Evolutionary conservation across 2,113 vertebrate genomes (phyloP), one percentile per base, ranked within the genome.

Genomic region (Gallinago paraguaiae): DNA sequence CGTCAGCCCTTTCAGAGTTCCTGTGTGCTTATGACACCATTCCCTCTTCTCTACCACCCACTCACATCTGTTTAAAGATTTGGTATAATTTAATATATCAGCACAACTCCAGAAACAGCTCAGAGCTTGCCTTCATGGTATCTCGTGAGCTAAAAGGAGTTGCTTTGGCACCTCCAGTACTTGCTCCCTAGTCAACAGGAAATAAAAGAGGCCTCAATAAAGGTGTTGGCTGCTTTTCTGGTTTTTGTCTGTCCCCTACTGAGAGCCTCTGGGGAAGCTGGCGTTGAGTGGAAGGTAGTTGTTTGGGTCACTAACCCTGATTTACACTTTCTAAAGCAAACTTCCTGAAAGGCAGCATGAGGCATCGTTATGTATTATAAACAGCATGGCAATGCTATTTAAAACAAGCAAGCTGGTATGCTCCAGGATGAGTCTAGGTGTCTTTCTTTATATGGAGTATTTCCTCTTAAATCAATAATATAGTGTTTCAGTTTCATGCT

Each of bases 31-130:
- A 41, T 85, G 79, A 72, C 70, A 72, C 31, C 69, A 93, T 95
- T 83, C 56, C 24, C 48, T 81, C 72, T 76, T 67, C 48, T 77
- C 77, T 91, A 35, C 87, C 89, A 87, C 83, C 83, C 72, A 89
- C 95, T 94, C 64, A 95, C 81, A 89, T 91, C 89, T 95, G 84
- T 68, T 96, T 68, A 86, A 95, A 91, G 90, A 60, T 67, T 65
- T 87, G 43, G 13, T 93, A 45, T 78, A 16, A 84, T 87, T 92
- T 59, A 27, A 23, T 89, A 6, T 28, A 79, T 56, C 61, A 89
- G 24, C 43, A 82, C 23, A 89, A 45, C 43, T 75, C 17, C 33
- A 84, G 72, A 83, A 39, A 43, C 60, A 84, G 3, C 48, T 79
- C 23, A 74, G 48, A 68, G 13, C 81, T 87, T 84, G 51, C 23